Evolutionary conservation across 2,797 vertebrate genomes (phyloP).

Genomic region (Glossophaga mutica): DNA sequence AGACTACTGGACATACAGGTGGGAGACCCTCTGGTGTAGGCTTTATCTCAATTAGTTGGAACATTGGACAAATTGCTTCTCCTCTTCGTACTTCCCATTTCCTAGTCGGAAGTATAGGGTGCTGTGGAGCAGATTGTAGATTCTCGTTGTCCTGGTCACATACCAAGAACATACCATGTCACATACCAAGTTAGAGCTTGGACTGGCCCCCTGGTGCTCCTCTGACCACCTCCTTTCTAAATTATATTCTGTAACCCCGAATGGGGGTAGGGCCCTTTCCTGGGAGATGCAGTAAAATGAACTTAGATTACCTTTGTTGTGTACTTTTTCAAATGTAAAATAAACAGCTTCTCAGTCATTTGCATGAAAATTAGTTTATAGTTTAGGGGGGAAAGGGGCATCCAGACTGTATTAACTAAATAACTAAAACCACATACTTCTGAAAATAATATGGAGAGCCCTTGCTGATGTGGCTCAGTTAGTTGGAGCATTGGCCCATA

Average conservation of each 20-base stretch:
- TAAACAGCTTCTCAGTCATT: neutral
- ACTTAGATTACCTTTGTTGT: neutral
- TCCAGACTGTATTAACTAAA: conserved; percentile 21
- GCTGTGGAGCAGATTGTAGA: neutral
- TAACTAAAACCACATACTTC: conserved; percentile 38
- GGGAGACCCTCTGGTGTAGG: neutral
- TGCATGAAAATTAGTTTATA: conserved; percentile 39
- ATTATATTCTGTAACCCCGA: neutral
- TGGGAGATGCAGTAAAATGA: neutral
- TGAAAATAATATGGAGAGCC: conserved; percentile 6
- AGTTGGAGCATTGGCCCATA: neutral
- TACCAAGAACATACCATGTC: too few species aligned
- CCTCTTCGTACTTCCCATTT: neutral
- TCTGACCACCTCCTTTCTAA: neutral
- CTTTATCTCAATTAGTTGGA: neutral
- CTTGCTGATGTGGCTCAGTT: neutral
- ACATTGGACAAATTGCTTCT: neutral
- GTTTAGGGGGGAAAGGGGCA: neutral
- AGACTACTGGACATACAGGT: neutral
- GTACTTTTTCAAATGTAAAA: neutral
- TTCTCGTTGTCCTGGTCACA: neutral
- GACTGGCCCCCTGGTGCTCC: neutral
- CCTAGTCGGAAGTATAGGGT: neutral
- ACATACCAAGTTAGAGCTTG: neutral
- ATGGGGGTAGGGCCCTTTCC: neutral